Conservation (phyloP, 1,140 invertebrate species). For the Drosophila dunni region DNA sequence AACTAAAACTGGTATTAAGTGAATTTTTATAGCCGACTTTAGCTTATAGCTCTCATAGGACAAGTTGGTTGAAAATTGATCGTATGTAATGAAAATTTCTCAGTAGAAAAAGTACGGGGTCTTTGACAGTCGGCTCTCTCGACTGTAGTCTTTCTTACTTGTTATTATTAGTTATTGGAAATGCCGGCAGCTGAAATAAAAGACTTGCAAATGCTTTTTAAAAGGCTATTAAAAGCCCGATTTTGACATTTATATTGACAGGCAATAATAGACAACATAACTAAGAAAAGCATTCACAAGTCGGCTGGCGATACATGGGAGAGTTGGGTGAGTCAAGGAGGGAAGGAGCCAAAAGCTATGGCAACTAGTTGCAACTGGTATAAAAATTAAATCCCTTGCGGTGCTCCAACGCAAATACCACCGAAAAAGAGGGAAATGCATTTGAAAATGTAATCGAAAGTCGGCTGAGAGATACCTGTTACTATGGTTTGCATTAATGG, state of each 20-base stretch:
- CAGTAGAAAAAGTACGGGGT: no score
- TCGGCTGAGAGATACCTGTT: no score
- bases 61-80: no score
- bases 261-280: constrained; percentile 83
- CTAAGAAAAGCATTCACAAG: constrained; percentile 48
- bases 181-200: constrained; percentile 50
- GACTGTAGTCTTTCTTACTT: not conserved
- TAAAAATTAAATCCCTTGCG: constrained; percentile 74
- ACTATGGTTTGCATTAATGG: no score
- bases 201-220: constrained; percentile 53
- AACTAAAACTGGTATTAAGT: no score
- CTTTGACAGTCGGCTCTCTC: no score
- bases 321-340: not conserved
- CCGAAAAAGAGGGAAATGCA: not conserved
- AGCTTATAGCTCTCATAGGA: no score
- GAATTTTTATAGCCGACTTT: no score
- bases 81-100: no score
- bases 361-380: constrained; percentile 41
- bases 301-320: not conserved
- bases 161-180: not conserved
- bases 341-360: not conserved
- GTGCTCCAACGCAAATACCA: constrained; percentile 45
- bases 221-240: constrained; percentile 70
- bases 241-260: constrained; percentile 84
- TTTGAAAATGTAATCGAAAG: no score